Conservation (phyloP, 2,888 invertebrate species). For the Spatulosminthurus flaviceps region DNA sequence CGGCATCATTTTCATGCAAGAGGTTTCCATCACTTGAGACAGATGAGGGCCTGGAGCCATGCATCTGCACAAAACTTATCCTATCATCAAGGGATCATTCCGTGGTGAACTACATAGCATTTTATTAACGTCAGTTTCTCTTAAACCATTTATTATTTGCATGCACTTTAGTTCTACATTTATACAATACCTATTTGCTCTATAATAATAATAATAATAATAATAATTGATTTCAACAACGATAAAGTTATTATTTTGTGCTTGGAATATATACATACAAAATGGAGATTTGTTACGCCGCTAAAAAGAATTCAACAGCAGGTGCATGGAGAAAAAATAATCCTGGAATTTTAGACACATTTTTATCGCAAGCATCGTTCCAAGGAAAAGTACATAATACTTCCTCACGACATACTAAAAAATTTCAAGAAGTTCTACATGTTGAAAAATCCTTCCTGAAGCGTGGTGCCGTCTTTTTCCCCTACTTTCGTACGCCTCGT, state of each 20-base stretch:
- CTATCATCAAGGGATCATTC: not conserved
- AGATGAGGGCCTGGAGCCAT: not conserved
- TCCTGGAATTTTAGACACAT: not conserved
- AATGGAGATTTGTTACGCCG: not conserved
- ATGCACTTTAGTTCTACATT: slow-evolving; percentile 20
- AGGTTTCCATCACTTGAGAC: slow-evolving; percentile 1
- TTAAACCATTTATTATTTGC: not conserved
- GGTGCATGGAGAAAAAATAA: not conserved
- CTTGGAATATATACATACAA: not conserved
- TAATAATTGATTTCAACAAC: not conserved
- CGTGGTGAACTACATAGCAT: not conserved
- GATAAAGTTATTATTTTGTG: not conserved
- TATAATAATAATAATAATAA: no score
- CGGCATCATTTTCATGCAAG: slow-evolving; percentile 24
- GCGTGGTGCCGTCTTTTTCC: slow-evolving; percentile 34
- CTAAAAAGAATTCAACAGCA: not conserved
- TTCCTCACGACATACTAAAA: not conserved
- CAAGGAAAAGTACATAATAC: not conserved
- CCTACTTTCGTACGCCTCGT: slow-evolving; percentile 9
- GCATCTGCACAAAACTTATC: not conserved
- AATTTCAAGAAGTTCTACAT: not conserved
- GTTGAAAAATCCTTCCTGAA: slow-evolving; percentile 23
- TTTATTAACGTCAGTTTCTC: not conserved
- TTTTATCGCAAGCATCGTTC: not conserved
- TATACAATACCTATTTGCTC: no score